Base-by-base conservation (phyloP, 2,113 vertebrate genomes). In the Thomomys bottae region DNA sequence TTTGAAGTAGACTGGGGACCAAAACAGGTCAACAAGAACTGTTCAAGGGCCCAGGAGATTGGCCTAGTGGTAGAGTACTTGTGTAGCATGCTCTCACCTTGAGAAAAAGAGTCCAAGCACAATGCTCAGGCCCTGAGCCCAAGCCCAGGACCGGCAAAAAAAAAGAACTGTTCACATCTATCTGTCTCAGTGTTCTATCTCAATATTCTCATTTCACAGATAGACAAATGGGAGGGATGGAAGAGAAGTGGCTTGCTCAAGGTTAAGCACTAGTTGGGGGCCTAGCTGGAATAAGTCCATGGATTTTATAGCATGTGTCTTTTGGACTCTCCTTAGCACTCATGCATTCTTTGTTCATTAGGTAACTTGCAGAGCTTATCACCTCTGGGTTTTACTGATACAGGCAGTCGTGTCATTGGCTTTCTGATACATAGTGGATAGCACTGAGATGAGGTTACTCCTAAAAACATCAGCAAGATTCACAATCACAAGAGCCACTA, bases 341-440 rank as follows among this genome's bases (percentile, higher is more conserved):
- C 45, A 36, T 34, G 63, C 63, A 1, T 26, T 78, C 64, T 89
- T 54, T 12, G 30, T 34, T 49, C 28, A 3, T 23, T 49, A 24
- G 73, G 26, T 77, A 20, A 36, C 77, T 75, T 84, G 54, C 67
- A 87, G 88, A 89, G 61, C 28, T n/a, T 40, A 57, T 8, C 45
- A 77, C 45, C 64, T 63, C 26, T 28, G 84, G 34, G 36, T 15
- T 17, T 45, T 45, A 28, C 24, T 70, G 49, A n/a, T 23, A 6
- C 24, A 54, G 49, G 59, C 54, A 42, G 18, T 15, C 57, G n/a
- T 32, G 0, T 76, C 23, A 1, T 18, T 75, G 77, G 57, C 67
- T 80, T 57, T 57, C 38, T 84, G 45, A 76, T 21, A 14, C 32
- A 8, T 28, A 64, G 32, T 77, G 40, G 49, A 26, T 30, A 26